Base-by-base conservation (phyloP, 1,140 invertebrate genomes). In the Zaprionus camerounensis region DNA sequence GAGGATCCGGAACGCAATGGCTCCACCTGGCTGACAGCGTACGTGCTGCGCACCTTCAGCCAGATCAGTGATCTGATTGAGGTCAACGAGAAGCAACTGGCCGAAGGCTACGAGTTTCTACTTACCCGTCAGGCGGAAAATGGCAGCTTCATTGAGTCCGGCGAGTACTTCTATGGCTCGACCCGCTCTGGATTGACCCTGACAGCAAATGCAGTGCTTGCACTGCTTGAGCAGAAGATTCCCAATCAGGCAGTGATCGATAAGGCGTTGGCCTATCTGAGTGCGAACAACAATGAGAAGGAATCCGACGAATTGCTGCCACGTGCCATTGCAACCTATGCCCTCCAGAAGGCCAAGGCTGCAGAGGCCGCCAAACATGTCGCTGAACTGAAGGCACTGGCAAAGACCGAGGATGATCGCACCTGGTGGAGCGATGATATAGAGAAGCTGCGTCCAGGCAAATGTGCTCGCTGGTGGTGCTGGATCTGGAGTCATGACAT, bases 11-110 rank as follows among this genome's bases (percentile, higher is more conserved):
- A 70, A 20, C 86, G 79, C 55, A 95, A 94, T 66, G 97, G 99
- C 11, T 98, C 97, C 91, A 97, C 98, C 26, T 99, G 98, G 98
- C 94, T 99, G 69, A 99, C 99, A 3, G 97, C 98, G 3, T 98
- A 99, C 91, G 98, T 99, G 0, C 95, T 96, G 0, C 96, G 97
- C 73, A 97, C 98, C 56, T 96, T 99, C 77, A 95, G 95, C 44
- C 96, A 97, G 93, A 98, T 98, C 2, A 94, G 94, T 63, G 93
- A 95, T 6, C 96, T 96, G 87, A 97, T 99, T 46, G 95, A 95
- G 51, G 94, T 99, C 56, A 97, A 98, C 55, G 94, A 95, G 31
- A 93, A 93, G 44, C 94, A 98, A 49, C 95, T 98, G 71, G 92
- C 94, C 1, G 94, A 95, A 55, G 95, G 97, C 7, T 94, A 98